These are phyloP conservation scores for Drosophila meridiana DNA, from an alignment of 2,888 invertebrate species.

Conservation along the genomic window DNA sequence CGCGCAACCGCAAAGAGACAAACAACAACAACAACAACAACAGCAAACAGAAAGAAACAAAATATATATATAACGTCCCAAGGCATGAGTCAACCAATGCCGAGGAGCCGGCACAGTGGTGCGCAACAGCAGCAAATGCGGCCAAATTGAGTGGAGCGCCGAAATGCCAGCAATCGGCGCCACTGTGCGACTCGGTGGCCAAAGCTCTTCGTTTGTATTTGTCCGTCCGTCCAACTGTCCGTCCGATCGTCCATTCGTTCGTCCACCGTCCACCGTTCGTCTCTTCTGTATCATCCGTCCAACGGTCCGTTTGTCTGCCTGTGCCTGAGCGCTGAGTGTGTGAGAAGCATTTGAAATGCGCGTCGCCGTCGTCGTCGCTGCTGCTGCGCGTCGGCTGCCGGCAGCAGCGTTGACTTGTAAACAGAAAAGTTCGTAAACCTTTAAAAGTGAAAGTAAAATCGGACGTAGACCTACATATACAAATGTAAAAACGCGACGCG, in stretches of 20 bases:
- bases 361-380: conserved; percentile 25
- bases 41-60: not conserved
- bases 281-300: conserved; percentile 13
- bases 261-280: not conserved
- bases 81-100: conserved; percentile 40
- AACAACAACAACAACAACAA: conserved; percentile 19
- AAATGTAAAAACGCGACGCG: conserved; percentile 58
- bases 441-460: conserved; percentile 85
- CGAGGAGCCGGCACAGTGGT: conserved; percentile 41
- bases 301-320: conserved; percentile 11
- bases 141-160: not conserved
- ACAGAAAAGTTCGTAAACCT: conserved; percentile 85
- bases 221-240: not conserved
- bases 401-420: conserved; percentile 76
- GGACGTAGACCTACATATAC: conserved; percentile 86
- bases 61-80: conserved; percentile 17
- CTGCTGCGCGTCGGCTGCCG: conserved; percentile 42
- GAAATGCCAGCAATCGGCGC: conserved; percentile 1
- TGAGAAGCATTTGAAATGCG: conserved; percentile 65
- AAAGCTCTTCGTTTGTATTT: conserved; percentile 19
- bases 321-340: conserved; percentile 29
- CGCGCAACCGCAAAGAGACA: conserved; percentile 29
- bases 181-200: conserved; percentile 41
- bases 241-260: conserved; percentile 2
- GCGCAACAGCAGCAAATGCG: conserved; percentile 4